Percentiles rank a stretch among this genome's conserved stretches.
phyloP scores from a whole-genome alignment of 2,888 invertebrate genomes.

The Apeira syringaria region DNA sequence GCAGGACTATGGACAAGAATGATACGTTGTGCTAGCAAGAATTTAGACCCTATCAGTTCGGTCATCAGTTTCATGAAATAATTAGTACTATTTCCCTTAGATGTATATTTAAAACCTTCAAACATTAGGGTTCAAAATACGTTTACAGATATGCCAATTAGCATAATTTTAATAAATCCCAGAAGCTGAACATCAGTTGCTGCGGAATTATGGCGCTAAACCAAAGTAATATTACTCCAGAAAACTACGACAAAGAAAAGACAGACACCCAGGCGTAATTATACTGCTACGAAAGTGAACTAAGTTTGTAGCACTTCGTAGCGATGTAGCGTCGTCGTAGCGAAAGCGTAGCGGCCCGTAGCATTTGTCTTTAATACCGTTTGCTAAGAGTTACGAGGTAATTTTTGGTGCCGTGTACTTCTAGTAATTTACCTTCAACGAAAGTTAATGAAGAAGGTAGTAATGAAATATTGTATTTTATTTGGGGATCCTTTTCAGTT shows the following conservation, averaged over 20 bases:
- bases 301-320: conserved; percentile 33
- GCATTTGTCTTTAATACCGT: conserved; percentile 49
- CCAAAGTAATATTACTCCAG: conserved; percentile 45
- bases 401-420: conserved; percentile 41
- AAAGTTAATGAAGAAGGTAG: conserved; percentile 2
- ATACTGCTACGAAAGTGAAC: conserved; percentile 50
- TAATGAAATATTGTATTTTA: no score
- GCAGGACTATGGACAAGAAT: no score
- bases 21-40: no score
- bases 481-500: no score
- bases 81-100: no score
- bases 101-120: neutral
- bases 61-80: no score
- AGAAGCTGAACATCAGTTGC: conserved; percentile 39
- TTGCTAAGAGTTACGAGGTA: conserved; percentile 47
- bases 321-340: conserved; percentile 11
- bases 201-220: conserved; percentile 37
- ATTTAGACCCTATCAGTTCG: no score
- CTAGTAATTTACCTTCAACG: conserved; percentile 26
- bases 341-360: conserved; percentile 31
- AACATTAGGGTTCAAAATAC: conserved; percentile 18
- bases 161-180: conserved; percentile 36
- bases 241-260: conserved; percentile 39
- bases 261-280: conserved; percentile 50
- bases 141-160: conserved; percentile 27